Base-by-base conservation (phyloP, 1,140 invertebrate genomes). In the Panonychus citri region DNA sequence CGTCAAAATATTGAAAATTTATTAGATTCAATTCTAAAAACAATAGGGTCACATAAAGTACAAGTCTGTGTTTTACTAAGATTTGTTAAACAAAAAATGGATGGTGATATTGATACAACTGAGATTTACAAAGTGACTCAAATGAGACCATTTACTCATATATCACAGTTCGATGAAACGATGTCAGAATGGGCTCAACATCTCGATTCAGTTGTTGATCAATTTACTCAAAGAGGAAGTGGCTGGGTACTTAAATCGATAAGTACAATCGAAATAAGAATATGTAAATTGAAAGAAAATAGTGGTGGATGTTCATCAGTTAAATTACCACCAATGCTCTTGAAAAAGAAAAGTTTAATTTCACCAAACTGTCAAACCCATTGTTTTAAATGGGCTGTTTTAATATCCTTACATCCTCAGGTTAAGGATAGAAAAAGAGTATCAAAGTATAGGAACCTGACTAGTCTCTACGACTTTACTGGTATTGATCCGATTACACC, bases 331-430 rank as follows among this genome's bases (percentile, higher is more conserved):
- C 15, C 42, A 12, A 5, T 5, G 5, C 5, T 43, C 4, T 5
- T 12, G 17, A 7, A 17, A 43, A 43, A 43, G 19, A 43, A 43
- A 43, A 21, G 17, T 17, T 17, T 43, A 5, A 17, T 43, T 21
- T n/a, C 15, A 21, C 42, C 19, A 17, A 4, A 12, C 17, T 43
- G 42, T 37, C 37, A 57, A 40, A 54, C 54, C 24, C 25, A 54
- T 37, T 60, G 59, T 39, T 60, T 60, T n/a, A 50, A 43, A 39
- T 60, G 55, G 55, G 26, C 53, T 24, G 49, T 59, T 27, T 26
- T 59, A 26, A 19, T 42, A 15, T 19, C 53, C n/a, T 19, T 55
- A 3, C 30, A 59, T 28, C 48, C 57, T 21, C 25, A 13, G 1
- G n/a, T 37, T 17, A 43, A 17, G 17, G 4, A 43, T 21, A 21